These are phyloP conservation scores for Drosophila formosana DNA, from an alignment of 2,888 invertebrate genomes.

Conservation along the genomic window DNA sequence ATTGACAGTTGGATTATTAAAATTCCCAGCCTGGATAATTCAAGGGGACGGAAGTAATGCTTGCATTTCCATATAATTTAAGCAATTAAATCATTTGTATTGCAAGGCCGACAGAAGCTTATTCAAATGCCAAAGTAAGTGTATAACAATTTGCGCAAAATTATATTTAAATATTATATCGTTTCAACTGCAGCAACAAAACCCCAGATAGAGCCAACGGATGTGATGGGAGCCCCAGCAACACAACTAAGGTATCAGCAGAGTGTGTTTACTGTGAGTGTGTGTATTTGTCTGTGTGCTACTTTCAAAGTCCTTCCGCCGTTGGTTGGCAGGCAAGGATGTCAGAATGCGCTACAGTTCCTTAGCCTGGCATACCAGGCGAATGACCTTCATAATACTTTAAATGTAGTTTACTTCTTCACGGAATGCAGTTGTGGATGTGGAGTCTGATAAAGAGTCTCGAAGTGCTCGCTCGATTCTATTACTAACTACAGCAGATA, in stretches of 20 bases:
- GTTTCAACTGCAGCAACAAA: constrained; percentile 32
- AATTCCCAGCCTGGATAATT: constrained; percentile 30
- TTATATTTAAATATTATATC: constrained; percentile 67
- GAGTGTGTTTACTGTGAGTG: constrained; percentile 14
- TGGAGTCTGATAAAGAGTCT: constrained; percentile 1
- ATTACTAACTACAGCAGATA: constrained; percentile 5
- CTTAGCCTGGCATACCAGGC: not conserved
- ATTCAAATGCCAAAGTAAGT: constrained; percentile 56
- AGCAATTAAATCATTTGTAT: constrained; percentile 67
- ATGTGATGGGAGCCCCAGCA: constrained; percentile 28
- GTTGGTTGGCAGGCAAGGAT: constrained; percentile 14
- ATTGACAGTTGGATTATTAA: constrained; percentile 30
- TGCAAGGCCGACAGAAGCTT: constrained; percentile 19
- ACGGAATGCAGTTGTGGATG: not conserved
- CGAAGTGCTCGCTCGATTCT: not conserved
- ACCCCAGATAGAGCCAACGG: constrained; percentile 31
- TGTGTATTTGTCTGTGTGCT: constrained; percentile 25
- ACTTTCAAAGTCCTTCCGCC: constrained; percentile 42
- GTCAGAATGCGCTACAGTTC: constrained; percentile 37
- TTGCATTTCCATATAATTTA: constrained; percentile 46
- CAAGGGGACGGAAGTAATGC: constrained; percentile 28
- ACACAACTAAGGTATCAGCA: constrained; percentile 53
- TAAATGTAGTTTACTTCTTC: not conserved
- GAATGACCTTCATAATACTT: not conserved
- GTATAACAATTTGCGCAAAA: constrained; percentile 41